These are phyloP conservation scores for Chamaetylas fuelleborni DNA, from an alignment of 2,113 vertebrate genomes.

Conservation along the genomic window DNA sequence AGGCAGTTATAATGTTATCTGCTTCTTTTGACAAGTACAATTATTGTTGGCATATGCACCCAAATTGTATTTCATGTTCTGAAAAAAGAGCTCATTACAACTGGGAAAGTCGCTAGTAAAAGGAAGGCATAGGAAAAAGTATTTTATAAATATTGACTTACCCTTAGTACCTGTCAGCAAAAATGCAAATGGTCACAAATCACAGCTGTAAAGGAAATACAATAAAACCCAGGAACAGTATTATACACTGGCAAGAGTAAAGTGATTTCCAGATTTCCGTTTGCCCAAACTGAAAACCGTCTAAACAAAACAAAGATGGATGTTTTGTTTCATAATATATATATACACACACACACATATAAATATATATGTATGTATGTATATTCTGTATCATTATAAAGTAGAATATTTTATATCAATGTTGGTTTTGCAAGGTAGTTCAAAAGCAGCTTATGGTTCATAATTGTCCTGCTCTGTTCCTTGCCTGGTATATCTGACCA, in stretches of 20 bases:
- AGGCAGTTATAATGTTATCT: slow-evolving; percentile 37
- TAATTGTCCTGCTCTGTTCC: neutral
- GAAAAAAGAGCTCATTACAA: neutral
- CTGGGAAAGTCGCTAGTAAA: neutral
- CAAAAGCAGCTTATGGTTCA: neutral
- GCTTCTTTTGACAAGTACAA: slow-evolving; percentile 65
- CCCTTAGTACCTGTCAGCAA: slow-evolving; percentile 47
- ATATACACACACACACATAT: neutral
- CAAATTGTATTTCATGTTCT: slow-evolving; percentile 43
- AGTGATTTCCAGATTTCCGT: neutral
- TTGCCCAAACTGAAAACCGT: neutral
- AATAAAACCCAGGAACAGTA: neutral
- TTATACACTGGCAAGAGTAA: neutral
- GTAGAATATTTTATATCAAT: neutral
- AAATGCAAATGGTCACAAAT: slow-evolving; percentile 20
- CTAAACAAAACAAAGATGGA: neutral
- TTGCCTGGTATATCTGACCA: neutral
- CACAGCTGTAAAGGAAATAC: neutral
- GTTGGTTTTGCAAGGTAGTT: neutral
- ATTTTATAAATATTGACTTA: slow-evolving; percentile 19
- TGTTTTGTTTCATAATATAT: neutral
- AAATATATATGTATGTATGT: neutral
- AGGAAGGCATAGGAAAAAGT: neutral
- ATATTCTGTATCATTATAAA: neutral
- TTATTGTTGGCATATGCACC: slow-evolving; percentile 33